Base-by-base conservation (phyloP, 2,888 invertebrate species). In the Drosophila gaucha region DNA sequence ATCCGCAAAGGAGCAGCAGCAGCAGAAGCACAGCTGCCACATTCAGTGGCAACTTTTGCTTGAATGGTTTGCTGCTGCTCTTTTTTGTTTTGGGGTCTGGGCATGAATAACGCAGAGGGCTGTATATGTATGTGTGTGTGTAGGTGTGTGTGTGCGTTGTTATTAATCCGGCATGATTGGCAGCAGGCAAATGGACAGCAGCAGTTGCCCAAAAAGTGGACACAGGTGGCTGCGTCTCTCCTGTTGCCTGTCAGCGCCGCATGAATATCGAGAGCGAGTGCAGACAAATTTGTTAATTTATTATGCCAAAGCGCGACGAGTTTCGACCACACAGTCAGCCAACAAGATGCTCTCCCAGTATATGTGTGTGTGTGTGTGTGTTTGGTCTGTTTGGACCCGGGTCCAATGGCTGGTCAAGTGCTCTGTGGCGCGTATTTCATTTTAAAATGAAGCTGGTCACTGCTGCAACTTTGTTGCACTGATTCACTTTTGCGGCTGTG, bases 151-250 rank as follows among this genome's bases (percentile, higher is more conserved):
- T 44, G 51, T 71, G 57, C 31, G 54, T 64, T 83, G 86, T 89
- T 89, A 89, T 89, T 89, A 89, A 89, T 89, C 90, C 89, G 75
- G 74, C 89, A 87, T 89, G 89, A 89, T 89, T 89, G 89, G 89
- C 89, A 89, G 89, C 88, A 86, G 73, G 79, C 84, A 88, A 89
- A 88, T 89, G 89, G 83, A 89, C 89, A 88, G 66, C 63, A 52
- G 54, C 60, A 67, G 60, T 49, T 39, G 44, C 60, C 54, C 58
- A 44, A 60, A 66, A 55, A 22, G 30, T 67, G 88, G 78, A 72
- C 88, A 67, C 88, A 85, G 86, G 86, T 85, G 88, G 80, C 80
- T 63, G 74, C 67, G 44, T 36, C 65, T 36, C 65, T 66, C 67
- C 66, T 67, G 72, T 69, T 72, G 74, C 59, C 71, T 88, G 85